Percentiles rank a stretch among this genome's conserved stretches.
These are phyloP conservation scores for Marmota monax DNA, from an alignment of 2,113 vertebrate genomes.

Conservation along the genomic window DNA sequence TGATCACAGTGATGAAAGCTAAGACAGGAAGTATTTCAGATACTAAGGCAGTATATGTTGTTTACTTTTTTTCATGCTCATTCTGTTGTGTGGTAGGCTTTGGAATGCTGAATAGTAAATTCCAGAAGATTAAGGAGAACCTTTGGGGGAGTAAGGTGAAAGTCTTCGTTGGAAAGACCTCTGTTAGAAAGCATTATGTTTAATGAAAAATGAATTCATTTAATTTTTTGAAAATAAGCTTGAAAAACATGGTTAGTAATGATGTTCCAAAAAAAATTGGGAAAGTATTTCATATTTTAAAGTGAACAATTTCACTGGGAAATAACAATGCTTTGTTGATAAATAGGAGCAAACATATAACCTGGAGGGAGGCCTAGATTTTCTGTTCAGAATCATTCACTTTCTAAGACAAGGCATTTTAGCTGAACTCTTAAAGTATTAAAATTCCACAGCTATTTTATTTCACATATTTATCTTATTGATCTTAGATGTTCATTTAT, in stretches of 20 bases:
- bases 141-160: neutral
- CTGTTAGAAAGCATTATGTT: neutral
- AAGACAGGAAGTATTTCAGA: neutral
- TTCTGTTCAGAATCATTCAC: neutral
- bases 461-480: conserved; percentile 40
- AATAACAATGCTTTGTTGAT: neutral
- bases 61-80: neutral
- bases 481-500: neutral
- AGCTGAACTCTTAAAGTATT: neutral
- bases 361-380: neutral
- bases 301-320: neutral
- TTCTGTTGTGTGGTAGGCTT: neutral
- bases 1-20: no score
- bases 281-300: neutral
- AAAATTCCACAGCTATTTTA: neutral
- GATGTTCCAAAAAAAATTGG: neutral
- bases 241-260: neutral
- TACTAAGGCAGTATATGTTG: neutral
- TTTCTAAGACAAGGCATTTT: neutral
- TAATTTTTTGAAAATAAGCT: conserved; percentile 43
- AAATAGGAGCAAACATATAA: neutral
- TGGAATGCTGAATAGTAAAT: neutral
- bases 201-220: neutral
- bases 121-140: neutral
- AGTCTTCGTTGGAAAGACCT: neutral